Conservation (phyloP, 2,113 vertebrate genomes). For the Rhinolophus ferrumequinum region DNA sequence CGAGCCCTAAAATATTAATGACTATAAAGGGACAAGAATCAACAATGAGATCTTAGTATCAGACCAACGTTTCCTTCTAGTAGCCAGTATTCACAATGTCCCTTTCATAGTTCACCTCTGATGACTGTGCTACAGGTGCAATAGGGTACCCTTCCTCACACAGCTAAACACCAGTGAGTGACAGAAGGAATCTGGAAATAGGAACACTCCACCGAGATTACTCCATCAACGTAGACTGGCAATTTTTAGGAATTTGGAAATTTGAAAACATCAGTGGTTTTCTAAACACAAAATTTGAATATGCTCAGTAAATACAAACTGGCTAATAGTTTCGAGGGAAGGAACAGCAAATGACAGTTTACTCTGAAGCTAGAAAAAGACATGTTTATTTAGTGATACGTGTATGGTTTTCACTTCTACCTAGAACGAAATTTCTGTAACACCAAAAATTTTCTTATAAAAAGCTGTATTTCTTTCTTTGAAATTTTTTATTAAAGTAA, state of each 20-base stretch:
- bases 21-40: conserved; percentile 8
- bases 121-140: background rate
- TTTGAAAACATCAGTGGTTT: background rate
- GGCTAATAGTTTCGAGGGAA: background rate
- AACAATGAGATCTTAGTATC: background rate
- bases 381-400: conserved; percentile 7
- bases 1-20: background rate
- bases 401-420: background rate
- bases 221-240: background rate
- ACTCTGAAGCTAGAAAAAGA: background rate
- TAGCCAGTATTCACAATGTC: background rate
- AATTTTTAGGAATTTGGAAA: conserved; percentile 25
- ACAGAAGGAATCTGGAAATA: background rate
- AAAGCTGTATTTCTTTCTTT: conserved; percentile 5
- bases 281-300: background rate
- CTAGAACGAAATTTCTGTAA: background rate
- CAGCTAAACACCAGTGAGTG: background rate
- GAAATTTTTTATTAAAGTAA: background rate
- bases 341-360: background rate
- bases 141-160: background rate
- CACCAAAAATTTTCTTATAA: background rate
- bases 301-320: conserved; percentile 9
- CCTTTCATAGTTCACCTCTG: background rate
- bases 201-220: background rate
- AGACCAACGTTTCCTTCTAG: background rate